A percentile compares a stretch with the other conserved stretches of the same genome.
Conservation (phyloP, 2,797 vertebrate genomes). For the Nyctibius grandis region DNA sequence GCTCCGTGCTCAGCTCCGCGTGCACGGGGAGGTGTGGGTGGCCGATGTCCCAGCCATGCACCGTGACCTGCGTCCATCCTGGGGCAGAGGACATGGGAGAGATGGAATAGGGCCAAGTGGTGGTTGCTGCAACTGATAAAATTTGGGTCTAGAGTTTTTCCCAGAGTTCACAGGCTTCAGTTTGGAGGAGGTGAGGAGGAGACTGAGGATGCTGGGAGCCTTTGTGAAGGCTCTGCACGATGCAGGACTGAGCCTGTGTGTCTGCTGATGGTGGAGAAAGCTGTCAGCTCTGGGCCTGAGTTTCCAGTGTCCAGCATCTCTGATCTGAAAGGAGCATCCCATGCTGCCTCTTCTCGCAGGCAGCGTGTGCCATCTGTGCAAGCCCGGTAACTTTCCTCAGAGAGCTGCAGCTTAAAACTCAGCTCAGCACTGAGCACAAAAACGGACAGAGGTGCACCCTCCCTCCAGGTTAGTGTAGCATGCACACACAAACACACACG, state of each 20-base stretch:
- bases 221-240: not conserved
- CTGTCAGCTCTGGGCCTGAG: not conserved
- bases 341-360: not conserved
- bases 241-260: not conserved
- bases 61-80: not conserved
- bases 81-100: not conserved
- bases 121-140: not conserved
- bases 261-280: not conserved
- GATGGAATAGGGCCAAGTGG: not conserved
- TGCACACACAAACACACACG: not conserved
- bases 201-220: not conserved
- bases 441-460: rapidly evolving
- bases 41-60: not conserved
- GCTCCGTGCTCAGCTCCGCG: rapidly evolving
- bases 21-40: not conserved
- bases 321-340: not conserved
- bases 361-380: rapidly evolving
- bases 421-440: not conserved
- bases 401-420: not conserved
- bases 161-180: not conserved
- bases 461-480: not conserved
- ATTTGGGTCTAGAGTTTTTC: not conserved
- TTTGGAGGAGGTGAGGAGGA: not conserved
- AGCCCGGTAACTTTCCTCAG: not conserved
- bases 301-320: not conserved